Base-by-base conservation (phyloP, 2,888 invertebrate genomes). In the Noctua janthina region DNA sequence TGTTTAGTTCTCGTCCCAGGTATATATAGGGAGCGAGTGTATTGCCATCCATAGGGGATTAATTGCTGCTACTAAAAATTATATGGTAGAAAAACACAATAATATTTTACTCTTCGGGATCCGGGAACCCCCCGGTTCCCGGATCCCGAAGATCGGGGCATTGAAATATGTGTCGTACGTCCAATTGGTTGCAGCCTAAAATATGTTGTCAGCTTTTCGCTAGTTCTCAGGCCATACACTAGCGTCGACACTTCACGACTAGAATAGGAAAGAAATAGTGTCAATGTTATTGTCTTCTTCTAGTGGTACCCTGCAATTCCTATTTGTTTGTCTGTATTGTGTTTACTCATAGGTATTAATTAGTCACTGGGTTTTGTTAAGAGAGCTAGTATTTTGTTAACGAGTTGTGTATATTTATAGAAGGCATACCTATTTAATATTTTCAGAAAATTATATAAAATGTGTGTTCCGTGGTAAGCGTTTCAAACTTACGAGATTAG, bases 261-360 rank as follows among this genome's bases (percentile, higher is more conserved):
- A 70, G 46, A 85, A 59, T 85, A 59, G 67, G 51, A 64, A 64
- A 80, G 17, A 82, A 84, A 86, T 74, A 76, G 76, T 82, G 73
- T 76, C 83, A 70, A 76, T 86, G 73, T 74, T 86, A 76, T 86
- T 82, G 64, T 84, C 39, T 69, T 39, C 23, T n/a, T 67, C n/a
- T 39, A 62, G 17, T 39, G 29, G 10, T 29, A 64, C 59, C n/a
- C 69, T 49, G n/a, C 11, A 39, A 8, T 15, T 46, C 46, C 17
- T 39, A 23, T 73, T 20, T 51, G 39, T 54, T 0, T 46, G 23
- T 79, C 23, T 43, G 59, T 82, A 68, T 62, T 49, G 56, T 59
- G 35, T 66, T 56, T 8, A 29, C 29, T 29, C 29, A 29, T 29
- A 29, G 29, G 29, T 29, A 78, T 59, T 51, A 59, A 78, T 66